Evolutionary conservation across 2,113 vertebrate species (phyloP).

Genomic region (Zosterops japonicus): DNA sequence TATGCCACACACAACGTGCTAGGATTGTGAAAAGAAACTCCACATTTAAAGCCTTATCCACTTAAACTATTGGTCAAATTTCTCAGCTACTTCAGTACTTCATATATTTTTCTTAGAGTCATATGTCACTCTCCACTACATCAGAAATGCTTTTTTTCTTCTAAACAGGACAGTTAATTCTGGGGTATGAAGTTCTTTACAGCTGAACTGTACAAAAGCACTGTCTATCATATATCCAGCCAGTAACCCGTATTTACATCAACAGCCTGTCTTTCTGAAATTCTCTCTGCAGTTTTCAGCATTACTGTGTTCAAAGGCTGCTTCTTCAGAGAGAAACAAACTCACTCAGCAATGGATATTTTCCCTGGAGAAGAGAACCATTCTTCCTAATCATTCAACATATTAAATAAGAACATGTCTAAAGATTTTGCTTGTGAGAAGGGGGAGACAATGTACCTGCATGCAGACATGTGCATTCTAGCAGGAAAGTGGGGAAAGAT

Average conservation of each 20-base stretch:
- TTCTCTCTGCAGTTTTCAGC: not conserved
- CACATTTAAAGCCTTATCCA: not conserved
- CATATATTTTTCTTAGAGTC: not conserved
- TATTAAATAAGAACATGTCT: not conserved
- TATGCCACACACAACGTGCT: accelerated
- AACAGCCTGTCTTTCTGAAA: not conserved
- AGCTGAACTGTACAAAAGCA: not conserved
- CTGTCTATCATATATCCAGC: not conserved
- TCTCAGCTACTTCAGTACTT: not conserved
- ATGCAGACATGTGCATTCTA: not conserved
- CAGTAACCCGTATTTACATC: not conserved
- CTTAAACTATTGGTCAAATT: not conserved
- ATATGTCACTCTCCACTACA: not conserved
- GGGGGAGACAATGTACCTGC: not conserved
- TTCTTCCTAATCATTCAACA: not conserved
- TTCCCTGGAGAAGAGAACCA: not conserved
- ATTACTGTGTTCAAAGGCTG: not conserved
- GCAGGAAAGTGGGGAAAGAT: not conserved
- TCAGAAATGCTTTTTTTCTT: not conserved
- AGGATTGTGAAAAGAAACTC: not conserved
- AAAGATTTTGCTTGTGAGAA: not conserved
- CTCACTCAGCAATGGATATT: not conserved
- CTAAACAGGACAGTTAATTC: not conserved
- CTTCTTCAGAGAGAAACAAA: not conserved
- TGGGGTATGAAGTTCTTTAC: not conserved